Evolutionary conservation across 1,140 invertebrate genomes (phyloP).

Genomic region (Portunus trituberculatus): DNA sequence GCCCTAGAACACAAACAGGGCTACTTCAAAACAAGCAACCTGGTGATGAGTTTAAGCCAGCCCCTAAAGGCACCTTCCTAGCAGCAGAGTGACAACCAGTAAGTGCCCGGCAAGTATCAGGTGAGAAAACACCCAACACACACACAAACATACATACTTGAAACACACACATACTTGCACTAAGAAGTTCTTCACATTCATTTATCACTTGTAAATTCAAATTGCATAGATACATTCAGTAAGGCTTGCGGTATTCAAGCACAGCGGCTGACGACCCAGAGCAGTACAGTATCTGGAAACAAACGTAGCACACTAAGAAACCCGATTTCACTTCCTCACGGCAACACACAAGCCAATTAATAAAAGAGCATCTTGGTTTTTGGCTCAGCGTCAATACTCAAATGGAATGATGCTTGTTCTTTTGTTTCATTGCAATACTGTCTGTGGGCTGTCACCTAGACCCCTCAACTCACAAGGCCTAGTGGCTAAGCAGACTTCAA

Average conservation of each 20-base stretch:
- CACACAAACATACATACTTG: no score
- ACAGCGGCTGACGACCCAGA: slow-evolving; percentile 9
- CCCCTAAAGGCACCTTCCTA: neutral
- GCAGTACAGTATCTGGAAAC: neutral
- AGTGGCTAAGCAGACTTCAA: neutral
- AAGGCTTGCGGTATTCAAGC: slow-evolving; percentile 55
- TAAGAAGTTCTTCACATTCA: neutral
- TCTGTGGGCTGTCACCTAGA: neutral
- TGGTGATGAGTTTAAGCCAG: neutral
- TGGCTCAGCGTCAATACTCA: no score
- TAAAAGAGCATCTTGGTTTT: no score
- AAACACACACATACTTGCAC: neutral
- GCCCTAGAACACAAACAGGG: neutral
- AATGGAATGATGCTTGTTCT: neutral
- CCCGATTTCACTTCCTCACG: neutral
- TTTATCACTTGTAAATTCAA: slow-evolving; percentile 61
- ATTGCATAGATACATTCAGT: slow-evolving; percentile 71
- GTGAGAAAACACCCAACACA: no score
- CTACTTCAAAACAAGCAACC: neutral
- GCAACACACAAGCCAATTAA: neutral
- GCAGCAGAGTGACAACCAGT: neutral
- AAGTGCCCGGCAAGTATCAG: no score
- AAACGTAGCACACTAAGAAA: no score
- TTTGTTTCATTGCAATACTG: neutral
- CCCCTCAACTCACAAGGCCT: neutral